A percentile compares a stretch with the other conserved stretches of the same genome.
phyloP scores from a whole-genome alignment of 2,113 vertebrate genomes.

The Probosciger aterrimus region DNA sequence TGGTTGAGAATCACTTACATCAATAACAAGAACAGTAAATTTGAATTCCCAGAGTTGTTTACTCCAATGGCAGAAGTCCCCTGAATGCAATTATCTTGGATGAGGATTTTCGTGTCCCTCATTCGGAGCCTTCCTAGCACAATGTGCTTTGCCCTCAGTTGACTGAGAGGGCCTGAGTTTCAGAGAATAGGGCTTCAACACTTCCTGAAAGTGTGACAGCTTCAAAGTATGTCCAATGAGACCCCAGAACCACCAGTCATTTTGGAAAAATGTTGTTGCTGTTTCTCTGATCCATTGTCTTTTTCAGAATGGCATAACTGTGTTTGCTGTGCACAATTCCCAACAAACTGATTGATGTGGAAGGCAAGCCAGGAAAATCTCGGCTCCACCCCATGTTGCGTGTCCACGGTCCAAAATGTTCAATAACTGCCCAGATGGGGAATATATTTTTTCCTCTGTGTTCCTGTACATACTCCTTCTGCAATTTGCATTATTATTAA shows the following conservation, averaged over 20 bases:
- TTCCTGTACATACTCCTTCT: slow-evolving; percentile 30
- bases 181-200: slow-evolving; percentile 32
- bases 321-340: slow-evolving; percentile 36
- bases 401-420: slow-evolving; percentile 32
- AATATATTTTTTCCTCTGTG: slow-evolving; percentile 48
- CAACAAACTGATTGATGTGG: slow-evolving; percentile 58
- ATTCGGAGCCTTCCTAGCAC: slow-evolving; percentile 34
- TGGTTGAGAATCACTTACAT: neutral
- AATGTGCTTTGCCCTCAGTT: slow-evolving; percentile 60
- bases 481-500: slow-evolving; percentile 30
- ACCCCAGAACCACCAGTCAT: slow-evolving; percentile 57
- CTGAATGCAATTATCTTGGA: slow-evolving; percentile 21
- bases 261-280: slow-evolving; percentile 51
- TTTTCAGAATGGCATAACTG: slow-evolving; percentile 58
- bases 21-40: neutral
- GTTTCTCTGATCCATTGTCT: slow-evolving; percentile 67
- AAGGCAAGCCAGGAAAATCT: slow-evolving; percentile 64
- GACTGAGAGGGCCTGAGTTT: slow-evolving; percentile 47
- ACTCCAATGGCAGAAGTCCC: slow-evolving; percentile 39
- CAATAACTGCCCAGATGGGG: slow-evolving; percentile 56
- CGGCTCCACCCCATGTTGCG: slow-evolving; percentile 41
- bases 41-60: slow-evolving; percentile 37
- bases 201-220: slow-evolving; percentile 62
- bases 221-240: slow-evolving; percentile 61
- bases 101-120: slow-evolving; percentile 30